Evolutionary conservation across 2,888 invertebrate genomes (phyloP), one percentile per base, ranked within the genome.

Genomic region (Cistogaster globosa): DNA sequence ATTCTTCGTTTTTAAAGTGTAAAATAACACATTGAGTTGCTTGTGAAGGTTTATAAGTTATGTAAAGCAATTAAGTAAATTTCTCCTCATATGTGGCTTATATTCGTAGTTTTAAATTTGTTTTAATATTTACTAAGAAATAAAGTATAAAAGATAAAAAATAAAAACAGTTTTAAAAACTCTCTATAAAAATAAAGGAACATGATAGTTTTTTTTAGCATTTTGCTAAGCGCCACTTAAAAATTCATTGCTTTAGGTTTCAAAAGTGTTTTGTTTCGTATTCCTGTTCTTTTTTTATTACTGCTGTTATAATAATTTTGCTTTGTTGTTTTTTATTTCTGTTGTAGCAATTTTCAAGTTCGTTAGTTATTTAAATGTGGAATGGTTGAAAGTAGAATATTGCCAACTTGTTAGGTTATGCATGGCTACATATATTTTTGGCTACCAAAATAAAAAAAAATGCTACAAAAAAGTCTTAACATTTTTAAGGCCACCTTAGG

Each of bases 401-500:
- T 78, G 78, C 78, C 85, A 85, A 85, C 65, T 82, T 82, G 74
- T 82, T 85, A 58, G 69, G 81, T 82, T 85, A 69, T 85, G 85
- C 78, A 75, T 85, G 85, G 82, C 74, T 81, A 65, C 57, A 65
- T 78, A 65, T 78, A 67, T 53, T 78, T 74, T 78, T 65, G 78
- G 74, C 63, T 69, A 58, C 79, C 69, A 78, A 78, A 53, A 45
- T 22, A 55, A 42, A 60, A 53, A 71, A 69, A 72, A 65, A 36
- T 11, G 53, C 14, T 45, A 38, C n/a, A 20, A 51, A 58, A 77
- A 71, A 74, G 53, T 67, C 51, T 58, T 71, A 60, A 82, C 85
- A 85, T 82, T 85, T 85, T 82, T 85, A 82, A 79, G 85, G 85
- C 82, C 82, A 82, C 85, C 85, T 85, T 79, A 85, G 85, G 85